Conservation (phyloP, 2,888 invertebrate genomes). For the Agriotes lineatus region DNA sequence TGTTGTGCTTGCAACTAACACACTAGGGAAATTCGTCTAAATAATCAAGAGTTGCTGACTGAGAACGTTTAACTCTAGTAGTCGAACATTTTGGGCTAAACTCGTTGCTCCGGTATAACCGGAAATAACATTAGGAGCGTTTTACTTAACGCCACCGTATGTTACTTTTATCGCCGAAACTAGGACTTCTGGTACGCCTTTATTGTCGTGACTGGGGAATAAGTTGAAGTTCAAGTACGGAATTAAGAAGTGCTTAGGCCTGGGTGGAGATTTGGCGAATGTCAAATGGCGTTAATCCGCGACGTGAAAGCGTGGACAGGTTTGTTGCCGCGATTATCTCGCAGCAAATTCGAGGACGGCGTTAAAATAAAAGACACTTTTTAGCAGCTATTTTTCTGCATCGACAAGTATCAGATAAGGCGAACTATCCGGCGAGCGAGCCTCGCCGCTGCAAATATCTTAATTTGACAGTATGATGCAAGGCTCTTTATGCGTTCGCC, state of each 20-base stretch:
- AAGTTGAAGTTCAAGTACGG: no score
- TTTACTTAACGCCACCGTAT: no score
- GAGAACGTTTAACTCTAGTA: no score
- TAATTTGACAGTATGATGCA: conserved; percentile 34
- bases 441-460: conserved; percentile 25
- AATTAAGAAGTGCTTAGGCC: not conserved
- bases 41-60: no score
- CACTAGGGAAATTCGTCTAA: no score
- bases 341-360: not conserved
- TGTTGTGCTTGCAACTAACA: no score
- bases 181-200: no score
- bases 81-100: no score
- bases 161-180: no score
- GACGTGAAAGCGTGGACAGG: not conserved
- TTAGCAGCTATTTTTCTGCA: conserved; percentile 28
- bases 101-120: no score
- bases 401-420: conserved; percentile 32
- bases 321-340: not conserved
- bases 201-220: no score
- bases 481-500: conserved; percentile 23
- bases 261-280: not conserved
- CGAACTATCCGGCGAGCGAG: conserved; percentile 21
- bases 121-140: no score
- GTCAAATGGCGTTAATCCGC: not conserved
- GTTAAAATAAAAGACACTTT: conserved; percentile 16